These are phyloP conservation scores for Xenentodon cancila DNA, from an alignment of 2,797 vertebrate species.

Conservation along the genomic window DNA sequence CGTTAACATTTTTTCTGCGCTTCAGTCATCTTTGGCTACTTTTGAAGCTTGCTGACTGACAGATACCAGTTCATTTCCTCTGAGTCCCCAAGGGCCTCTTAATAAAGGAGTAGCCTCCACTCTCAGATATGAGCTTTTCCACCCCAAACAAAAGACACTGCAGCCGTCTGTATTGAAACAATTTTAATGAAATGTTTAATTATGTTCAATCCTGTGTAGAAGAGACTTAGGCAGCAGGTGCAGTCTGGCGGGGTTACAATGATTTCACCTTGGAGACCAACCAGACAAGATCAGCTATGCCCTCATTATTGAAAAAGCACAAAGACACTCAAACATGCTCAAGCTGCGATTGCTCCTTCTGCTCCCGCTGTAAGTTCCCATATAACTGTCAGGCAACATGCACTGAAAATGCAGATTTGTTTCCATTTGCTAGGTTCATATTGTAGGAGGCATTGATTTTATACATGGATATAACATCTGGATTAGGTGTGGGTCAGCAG, in stretches of 20 bases:
- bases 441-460: too few relatives aligned
- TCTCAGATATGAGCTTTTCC: constrained; percentile 52
- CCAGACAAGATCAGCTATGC: constrained; percentile 60
- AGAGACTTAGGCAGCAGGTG: constrained; percentile 40
- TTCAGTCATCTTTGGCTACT: not conserved
- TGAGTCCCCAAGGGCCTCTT: constrained; percentile 28
- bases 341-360: not conserved
- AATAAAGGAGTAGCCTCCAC: constrained; percentile 47
- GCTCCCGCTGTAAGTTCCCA: not conserved
- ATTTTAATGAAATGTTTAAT: constrained; percentile 61
- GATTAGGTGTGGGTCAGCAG: too few relatives aligned
- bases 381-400: not conserved
- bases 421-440: too few relatives aligned
- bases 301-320: constrained; percentile 27
- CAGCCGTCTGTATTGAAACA: constrained; percentile 23
- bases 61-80: constrained; percentile 50
- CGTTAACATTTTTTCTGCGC: constrained; percentile 12
- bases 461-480: too few relatives aligned
- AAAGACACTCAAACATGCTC: constrained; percentile 19
- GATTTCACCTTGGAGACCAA: constrained; percentile 68
- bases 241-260: constrained; percentile 27
- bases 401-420: too few relatives aligned
- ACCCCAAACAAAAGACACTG: constrained; percentile 58
- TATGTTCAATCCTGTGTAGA: constrained; percentile 7
- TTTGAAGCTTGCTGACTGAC: constrained; percentile 40